Conservation (phyloP, 2,888 invertebrate species). For the Eulithis prunata region DNA sequence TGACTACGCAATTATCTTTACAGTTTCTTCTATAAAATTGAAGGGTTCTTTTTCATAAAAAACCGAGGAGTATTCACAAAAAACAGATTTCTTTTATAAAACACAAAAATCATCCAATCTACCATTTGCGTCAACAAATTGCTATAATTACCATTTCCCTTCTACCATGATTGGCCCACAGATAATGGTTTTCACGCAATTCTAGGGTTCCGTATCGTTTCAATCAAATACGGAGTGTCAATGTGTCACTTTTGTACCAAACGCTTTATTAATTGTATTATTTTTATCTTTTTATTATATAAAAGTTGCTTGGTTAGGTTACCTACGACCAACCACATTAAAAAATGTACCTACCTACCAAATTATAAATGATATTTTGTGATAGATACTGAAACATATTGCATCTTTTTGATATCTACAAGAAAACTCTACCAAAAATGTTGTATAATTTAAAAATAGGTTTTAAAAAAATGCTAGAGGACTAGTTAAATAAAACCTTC, state of each 20-base stretch:
- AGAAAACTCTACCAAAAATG: too few species aligned
- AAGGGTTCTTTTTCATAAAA: not conserved
- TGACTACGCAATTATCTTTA: too few species aligned
- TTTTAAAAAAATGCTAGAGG: too few species aligned
- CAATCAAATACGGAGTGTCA: constrained; percentile 62
- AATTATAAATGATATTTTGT: too few species aligned
- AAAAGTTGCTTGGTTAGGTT: too few species aligned
- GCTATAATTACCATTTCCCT: constrained; percentile 67
- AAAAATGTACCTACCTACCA: too few species aligned
- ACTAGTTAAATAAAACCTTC: too few species aligned
- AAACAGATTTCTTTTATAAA: constrained; percentile 25
- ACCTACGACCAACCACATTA: too few species aligned
- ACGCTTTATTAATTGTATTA: constrained; percentile 63
- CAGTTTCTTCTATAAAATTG: too few species aligned
- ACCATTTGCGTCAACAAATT: constrained; percentile 65
- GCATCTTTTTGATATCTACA: too few species aligned
- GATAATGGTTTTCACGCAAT: constrained; percentile 67
- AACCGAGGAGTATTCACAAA: too few species aligned
- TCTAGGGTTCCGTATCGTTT: constrained; percentile 59
- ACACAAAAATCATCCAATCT: constrained; percentile 38
- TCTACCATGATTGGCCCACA: constrained; percentile 45
- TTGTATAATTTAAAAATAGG: not conserved
- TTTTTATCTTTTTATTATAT: constrained; percentile 33
- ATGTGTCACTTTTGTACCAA: constrained; percentile 63
- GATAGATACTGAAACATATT: too few species aligned